phyloP scores from a whole-genome alignment of 2,888 invertebrate species.

The Drosophila subsilvestris region DNA sequence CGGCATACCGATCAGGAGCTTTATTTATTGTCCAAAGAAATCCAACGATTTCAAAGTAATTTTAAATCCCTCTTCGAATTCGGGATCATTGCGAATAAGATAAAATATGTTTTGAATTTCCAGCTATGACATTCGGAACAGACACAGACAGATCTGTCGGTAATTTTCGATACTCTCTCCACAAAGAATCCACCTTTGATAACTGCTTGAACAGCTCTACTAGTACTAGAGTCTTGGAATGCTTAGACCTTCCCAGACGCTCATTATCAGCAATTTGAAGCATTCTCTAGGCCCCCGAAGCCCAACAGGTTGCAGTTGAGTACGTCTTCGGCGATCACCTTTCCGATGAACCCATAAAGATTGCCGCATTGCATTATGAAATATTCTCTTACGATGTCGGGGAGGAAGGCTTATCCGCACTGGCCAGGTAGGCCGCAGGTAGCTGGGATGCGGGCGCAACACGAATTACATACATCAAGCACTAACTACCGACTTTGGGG shows the following conservation, averaged over 20 bases:
- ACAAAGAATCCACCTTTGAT: neutral
- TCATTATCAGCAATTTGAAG: conserved; percentile 60
- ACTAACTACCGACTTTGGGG: conserved; percentile 70
- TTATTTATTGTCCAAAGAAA: too few species aligned
- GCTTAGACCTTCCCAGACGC: conserved; percentile 13
- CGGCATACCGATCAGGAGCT: too few species aligned
- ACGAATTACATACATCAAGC: conserved; percentile 78
- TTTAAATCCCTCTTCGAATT: too few species aligned
- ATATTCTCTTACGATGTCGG: conserved; percentile 45
- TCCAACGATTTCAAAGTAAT: too few species aligned
- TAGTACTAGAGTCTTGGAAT: conserved; percentile 36
- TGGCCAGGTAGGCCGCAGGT: conserved; percentile 65
- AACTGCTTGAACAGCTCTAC: conserved; percentile 4
- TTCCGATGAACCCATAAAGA: conserved; percentile 78
- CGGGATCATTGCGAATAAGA: too few species aligned
- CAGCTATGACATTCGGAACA: too few species aligned
- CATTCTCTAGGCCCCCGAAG: conserved; percentile 54
- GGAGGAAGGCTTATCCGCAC: conserved; percentile 40
- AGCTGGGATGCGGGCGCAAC: conserved; percentile 73
- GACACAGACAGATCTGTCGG: neutral
- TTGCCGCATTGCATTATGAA: conserved; percentile 75
- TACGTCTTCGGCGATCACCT: conserved; percentile 56
- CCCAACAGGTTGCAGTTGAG: conserved; percentile 68
- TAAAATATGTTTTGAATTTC: too few species aligned
- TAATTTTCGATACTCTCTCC: neutral